Evolutionary conservation across 2,888 invertebrate genomes (phyloP).

Genomic region (Xestia rhomboidea): DNA sequence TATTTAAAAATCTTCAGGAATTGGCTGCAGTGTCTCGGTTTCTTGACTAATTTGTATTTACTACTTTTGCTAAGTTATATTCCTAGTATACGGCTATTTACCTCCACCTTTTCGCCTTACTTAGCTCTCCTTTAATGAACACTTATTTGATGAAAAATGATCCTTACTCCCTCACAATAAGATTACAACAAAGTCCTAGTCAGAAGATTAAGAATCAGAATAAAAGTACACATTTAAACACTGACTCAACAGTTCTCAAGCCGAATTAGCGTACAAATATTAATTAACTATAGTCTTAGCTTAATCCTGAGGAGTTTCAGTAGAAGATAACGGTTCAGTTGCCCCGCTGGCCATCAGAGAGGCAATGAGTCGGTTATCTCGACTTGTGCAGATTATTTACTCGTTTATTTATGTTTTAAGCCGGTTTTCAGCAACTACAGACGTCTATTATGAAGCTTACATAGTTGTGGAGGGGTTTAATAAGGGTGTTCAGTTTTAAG

Average conservation of each 20-base stretch:
- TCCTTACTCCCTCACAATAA: constrained; percentile 8
- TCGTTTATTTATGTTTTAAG: constrained; percentile 65
- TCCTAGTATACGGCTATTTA: background rate
- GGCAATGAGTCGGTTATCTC: constrained; percentile 73
- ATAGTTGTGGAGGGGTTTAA: constrained; percentile 33
- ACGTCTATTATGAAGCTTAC: constrained; percentile 53
- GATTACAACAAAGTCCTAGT: background rate
- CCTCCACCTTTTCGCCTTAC: background rate
- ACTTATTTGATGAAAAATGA: background rate
- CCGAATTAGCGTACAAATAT: constrained; percentile 56
- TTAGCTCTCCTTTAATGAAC: too few species aligned
- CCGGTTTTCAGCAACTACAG: constrained; percentile 60
- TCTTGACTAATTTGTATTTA: background rate
- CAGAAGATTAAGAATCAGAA: constrained; percentile 26
- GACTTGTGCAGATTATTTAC: constrained; percentile 65
- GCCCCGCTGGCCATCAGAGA: constrained; percentile 66
- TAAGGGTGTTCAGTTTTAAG: constrained; percentile 38
- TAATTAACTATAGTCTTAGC: constrained; percentile 49
- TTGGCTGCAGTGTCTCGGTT: background rate
- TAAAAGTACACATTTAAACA: constrained; percentile 34
- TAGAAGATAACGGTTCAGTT: constrained; percentile 67
- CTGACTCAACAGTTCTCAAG: constrained; percentile 45
- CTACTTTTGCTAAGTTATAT: background rate
- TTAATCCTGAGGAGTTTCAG: constrained; percentile 58
- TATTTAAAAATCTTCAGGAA: background rate